Base-by-base conservation (phyloP, 2,797 vertebrate species). In the Neosilurus mollespiculum region DNA sequence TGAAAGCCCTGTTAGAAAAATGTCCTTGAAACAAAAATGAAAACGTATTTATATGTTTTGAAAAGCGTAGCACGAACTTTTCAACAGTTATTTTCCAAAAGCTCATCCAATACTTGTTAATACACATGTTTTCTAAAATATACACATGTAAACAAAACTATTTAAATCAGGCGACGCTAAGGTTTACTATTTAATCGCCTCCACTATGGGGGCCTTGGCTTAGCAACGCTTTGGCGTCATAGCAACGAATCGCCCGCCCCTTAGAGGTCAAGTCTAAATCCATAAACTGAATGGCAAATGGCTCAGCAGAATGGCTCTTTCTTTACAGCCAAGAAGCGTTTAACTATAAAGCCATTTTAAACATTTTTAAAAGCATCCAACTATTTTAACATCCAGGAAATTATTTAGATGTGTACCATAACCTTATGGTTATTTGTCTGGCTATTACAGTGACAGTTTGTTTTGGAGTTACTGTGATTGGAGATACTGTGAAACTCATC, bases 151-250 rank as follows among this genome's bases (percentile, higher is more conserved):
- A 61, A 24, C 11, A 11, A 6, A 34, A 11, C 3, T 1, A 14
- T 85, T 88, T 72, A 54, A 26, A 78, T 76, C 86, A 90, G 83
- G 85, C 87, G 72, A 72, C 58, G 24, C 14, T 9, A 51, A 34
- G 65, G 70, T 75, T 43, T 64, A 66, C 81, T 83, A 66, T 56
- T 81, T 73, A 61, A n/a, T 15, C 43, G 26, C 34, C 24, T 30
- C 54, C 15, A 30, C 26, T 4, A 30, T 4, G 59, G 83, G 84
- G 86, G 56, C 87, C 86, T 88, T 77, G 22, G 18, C 83, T 18
- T 87, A 75, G 66, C 83, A 84, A 88, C 84, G 16, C 51, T 26
- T 20, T 73, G 18, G 86, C 85, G 84, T 88, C 79, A 22, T 78
- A 84, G 81, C 84, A 87, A 89, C 88, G 22, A 34, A 14, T 12